Conservation (phyloP, 2,888 invertebrate species). For the Melipona beecheii region DNA sequence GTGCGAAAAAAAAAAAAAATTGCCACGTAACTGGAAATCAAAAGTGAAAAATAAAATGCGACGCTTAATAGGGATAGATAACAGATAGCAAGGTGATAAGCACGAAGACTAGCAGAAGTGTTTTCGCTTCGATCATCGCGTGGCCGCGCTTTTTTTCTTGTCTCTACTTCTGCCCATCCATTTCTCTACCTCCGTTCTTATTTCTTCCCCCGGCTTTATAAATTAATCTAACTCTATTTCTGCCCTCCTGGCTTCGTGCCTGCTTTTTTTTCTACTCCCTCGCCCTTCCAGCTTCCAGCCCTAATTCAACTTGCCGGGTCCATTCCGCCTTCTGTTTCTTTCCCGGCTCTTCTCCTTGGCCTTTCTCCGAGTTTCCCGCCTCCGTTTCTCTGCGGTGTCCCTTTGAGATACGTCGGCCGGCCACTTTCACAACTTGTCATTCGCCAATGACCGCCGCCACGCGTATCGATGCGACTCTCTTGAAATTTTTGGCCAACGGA, state of each 20-base stretch:
- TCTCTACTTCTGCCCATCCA: slow-evolving; percentile 44
- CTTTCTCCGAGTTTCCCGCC: not conserved
- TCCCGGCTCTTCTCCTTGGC: not conserved
- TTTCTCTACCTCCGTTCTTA: slow-evolving; percentile 46
- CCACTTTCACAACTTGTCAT: slow-evolving; percentile 21
- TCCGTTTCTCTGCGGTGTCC: not conserved
- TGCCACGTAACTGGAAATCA: too few species aligned
- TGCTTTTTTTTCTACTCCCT: slow-evolving; percentile 36
- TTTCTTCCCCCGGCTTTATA: slow-evolving; percentile 56
- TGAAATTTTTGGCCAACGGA: not conserved
- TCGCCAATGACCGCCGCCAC: slow-evolving; percentile 15
- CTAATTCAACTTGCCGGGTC: slow-evolving; percentile 53
- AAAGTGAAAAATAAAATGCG: too few species aligned
- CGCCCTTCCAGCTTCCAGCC: slow-evolving; percentile 18
- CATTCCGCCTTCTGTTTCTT: slow-evolving; percentile 8
- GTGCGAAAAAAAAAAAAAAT: too few species aligned
- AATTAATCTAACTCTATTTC: slow-evolving; percentile 61
- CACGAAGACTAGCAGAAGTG: slow-evolving; percentile 8
- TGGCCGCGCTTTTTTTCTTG: slow-evolving; percentile 2
- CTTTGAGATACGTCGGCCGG: slow-evolving; percentile 9
- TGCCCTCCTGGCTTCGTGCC: slow-evolving; percentile 49
- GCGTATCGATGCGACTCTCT: not conserved
- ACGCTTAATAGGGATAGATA: slow-evolving; percentile 6
- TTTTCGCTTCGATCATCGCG: slow-evolving; percentile 6
- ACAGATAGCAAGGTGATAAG: slow-evolving; percentile 35